Evolutionary conservation across 37 sponge, comb jelly and placozoan species (phyloP), one percentile per base, ranked within the genome.

Genomic region (Ephydatia muelleri): DNA sequence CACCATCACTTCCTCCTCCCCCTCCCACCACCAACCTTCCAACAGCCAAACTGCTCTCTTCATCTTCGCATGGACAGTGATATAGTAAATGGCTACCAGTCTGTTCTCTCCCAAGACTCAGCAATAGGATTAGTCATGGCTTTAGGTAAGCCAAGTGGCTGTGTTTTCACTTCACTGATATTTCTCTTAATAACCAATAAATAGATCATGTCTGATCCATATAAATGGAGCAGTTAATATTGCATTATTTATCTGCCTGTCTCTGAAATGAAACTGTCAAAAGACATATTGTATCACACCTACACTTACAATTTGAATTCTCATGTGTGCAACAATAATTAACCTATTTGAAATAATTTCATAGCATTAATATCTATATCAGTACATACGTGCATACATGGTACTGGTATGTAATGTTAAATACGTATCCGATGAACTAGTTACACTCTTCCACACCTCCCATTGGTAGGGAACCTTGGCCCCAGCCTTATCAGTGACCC

Each of bases 61-160:
- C 95, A 95, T 40, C 85, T 95, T 26, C 88, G 86, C 76, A 85
- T 89, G 90, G 72, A 87, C 66, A 81, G 65, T 83, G 80, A 78
- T n/a, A 22, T 33, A 57, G 64, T 71, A 12, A 29, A 79, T 49
- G 82, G 85, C 38, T 84, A 70, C 74, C 77, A 71, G 40, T 81
- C 82, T 33, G 92, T 95, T 64, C 85, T 92, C 21, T 89, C 95
- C 26, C 85, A 86, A 57, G 90, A 87, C 48, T 87, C 95, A 6
- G 92, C 95, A 35, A 69, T 89, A 74, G 93, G 93, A 12, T 76
- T 95, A 65, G 67, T 95, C 35, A 86, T 91, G 92, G 95, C 95
- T 22, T 85, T 75, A 39, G 95, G 93, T 83, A 86, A 71, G 48
- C 11, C 14, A 27, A 76, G 30, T 39, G 30, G 25, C 21, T n/a